These are phyloP conservation scores for Hormaphis cornu DNA, from an alignment of 1,140 invertebrate genomes.

Conservation along the genomic window DNA sequence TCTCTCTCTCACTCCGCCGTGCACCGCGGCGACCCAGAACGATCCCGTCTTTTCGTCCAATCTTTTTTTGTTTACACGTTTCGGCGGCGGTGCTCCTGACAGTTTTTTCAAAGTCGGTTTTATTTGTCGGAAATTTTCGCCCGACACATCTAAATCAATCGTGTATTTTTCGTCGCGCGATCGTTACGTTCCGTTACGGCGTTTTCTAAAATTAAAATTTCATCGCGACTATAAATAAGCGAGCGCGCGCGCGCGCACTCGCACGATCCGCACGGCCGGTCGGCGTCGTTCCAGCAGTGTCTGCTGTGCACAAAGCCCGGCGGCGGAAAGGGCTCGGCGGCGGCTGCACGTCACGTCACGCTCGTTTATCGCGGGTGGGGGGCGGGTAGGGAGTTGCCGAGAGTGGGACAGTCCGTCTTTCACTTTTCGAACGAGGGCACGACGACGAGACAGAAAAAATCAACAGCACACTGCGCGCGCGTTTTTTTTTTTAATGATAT, in stretches of 20 bases:
- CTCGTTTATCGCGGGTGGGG: too few relatives aligned
- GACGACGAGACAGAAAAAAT: background rate
- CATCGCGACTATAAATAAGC: conserved; percentile 16
- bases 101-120: too few relatives aligned
- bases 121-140: too few relatives aligned
- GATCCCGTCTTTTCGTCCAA: too few relatives aligned
- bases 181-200: background rate
- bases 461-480: background rate
- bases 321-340: background rate
- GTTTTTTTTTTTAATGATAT: too few relatives aligned
- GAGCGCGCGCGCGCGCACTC: background rate
- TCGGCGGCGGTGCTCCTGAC: too few relatives aligned
- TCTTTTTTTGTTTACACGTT: too few relatives aligned
- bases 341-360: background rate
- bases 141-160: too few relatives aligned
- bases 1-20: too few relatives aligned
- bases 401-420: background rate
- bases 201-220: conserved; percentile 26
- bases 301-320: too few relatives aligned
- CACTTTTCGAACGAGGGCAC: conserved; percentile 20
- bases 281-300: background rate
- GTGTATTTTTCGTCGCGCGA: too few relatives aligned
- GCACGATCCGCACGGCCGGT: background rate
- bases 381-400: background rate
- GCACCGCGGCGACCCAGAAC: too few relatives aligned